Conservation (phyloP, 1,140 invertebrate genomes). For the Cepaea nemoralis region DNA sequence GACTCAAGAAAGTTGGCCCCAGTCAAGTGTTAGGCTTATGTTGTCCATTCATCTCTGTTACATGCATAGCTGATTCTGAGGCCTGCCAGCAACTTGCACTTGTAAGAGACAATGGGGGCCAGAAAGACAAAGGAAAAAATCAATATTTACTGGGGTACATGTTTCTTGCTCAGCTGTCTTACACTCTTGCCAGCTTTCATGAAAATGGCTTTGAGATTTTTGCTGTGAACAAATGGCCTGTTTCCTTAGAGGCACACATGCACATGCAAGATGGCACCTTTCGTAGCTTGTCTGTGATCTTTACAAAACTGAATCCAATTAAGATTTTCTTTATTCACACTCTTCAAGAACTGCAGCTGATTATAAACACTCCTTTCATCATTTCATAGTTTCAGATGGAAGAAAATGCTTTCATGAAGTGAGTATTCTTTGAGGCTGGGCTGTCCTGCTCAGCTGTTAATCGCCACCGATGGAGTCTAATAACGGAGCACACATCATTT, state of each 20-base stretch:
- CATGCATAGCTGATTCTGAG: slow-evolving; percentile 54
- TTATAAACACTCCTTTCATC: slow-evolving; percentile 43
- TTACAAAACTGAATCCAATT: slow-evolving; percentile 57
- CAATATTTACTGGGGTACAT: slow-evolving; percentile 56
- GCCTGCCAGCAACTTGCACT: slow-evolving; percentile 60
- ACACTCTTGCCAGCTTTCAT: slow-evolving; percentile 52
- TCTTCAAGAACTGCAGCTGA: slow-evolving; percentile 56
- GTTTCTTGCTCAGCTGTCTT: slow-evolving; percentile 58
- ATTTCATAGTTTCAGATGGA: not conserved
- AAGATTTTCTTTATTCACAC: slow-evolving; percentile 55
- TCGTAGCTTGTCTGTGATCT: slow-evolving; percentile 38
- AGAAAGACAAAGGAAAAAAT: slow-evolving; percentile 65
- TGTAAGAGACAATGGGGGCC: slow-evolving; percentile 56
- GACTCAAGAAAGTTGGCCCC: slow-evolving; percentile 5
- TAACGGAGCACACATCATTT: not conserved
- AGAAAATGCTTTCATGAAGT: slow-evolving; percentile 1
- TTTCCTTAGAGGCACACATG: slow-evolving; percentile 33
- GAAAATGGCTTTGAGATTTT: slow-evolving; percentile 42
- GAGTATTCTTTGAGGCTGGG: not conserved
- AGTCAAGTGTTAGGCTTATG: not conserved
- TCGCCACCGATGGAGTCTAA: slow-evolving; percentile 11
- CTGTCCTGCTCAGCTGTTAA: slow-evolving; percentile 45
- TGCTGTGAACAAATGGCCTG: slow-evolving; percentile 49
- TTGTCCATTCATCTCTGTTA: slow-evolving; percentile 23
- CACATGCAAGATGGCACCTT: slow-evolving; percentile 33